Evolutionary conservation across 2,113 vertebrate genomes (phyloP).

Genomic region (Tachysurus fulvidraco): DNA sequence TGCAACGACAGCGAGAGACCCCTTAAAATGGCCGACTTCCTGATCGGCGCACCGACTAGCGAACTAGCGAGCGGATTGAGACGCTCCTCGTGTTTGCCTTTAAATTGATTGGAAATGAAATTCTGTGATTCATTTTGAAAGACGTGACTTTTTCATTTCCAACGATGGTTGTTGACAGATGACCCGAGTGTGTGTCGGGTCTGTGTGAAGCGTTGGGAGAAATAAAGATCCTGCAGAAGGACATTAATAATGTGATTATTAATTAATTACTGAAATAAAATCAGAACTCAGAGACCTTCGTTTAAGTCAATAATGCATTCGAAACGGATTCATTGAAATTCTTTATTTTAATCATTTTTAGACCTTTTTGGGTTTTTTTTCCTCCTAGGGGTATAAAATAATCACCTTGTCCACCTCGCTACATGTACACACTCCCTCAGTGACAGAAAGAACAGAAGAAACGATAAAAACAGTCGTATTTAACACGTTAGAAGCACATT

Average conservation of each 20-base stretch:
- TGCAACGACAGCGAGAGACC: too few relatives aligned
- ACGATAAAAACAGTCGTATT: neutral
- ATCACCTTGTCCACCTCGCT: neutral
- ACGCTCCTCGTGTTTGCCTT: neutral
- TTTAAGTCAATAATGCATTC: neutral
- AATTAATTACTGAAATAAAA: neutral
- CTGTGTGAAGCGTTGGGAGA: neutral
- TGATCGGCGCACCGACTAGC: too few relatives aligned
- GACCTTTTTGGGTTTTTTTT: neutral
- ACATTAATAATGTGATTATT: neutral
- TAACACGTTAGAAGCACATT: neutral
- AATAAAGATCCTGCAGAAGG: neutral
- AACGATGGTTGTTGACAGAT: neutral
- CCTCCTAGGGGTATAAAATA: neutral
- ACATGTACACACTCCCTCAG: neutral
- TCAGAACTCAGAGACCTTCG: neutral
- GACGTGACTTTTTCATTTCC: neutral
- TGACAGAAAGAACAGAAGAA: neutral
- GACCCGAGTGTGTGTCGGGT: neutral
- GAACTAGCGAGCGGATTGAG: too few relatives aligned
- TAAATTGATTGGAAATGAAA: neutral
- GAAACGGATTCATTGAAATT: neutral
- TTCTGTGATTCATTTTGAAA: neutral
- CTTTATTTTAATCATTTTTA: neutral
- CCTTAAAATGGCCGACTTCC: too few relatives aligned